Percentiles rank a stretch among this genome's conserved stretches.
Conservation (phyloP, 2,797 vertebrate species). For the Mastacembelus armatus region DNA sequence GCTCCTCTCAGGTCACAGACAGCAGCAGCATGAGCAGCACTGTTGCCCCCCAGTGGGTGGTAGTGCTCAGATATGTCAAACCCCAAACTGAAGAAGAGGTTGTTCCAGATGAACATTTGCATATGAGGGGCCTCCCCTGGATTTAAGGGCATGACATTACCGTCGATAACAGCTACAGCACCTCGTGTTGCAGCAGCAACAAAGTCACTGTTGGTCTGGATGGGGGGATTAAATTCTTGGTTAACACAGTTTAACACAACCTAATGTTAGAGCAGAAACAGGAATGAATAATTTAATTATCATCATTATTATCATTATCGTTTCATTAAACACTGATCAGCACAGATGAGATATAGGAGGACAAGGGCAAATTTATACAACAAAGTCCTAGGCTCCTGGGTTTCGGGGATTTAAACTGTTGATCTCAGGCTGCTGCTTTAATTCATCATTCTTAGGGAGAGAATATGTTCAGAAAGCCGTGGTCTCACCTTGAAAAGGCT, state of each 20-base stretch:
- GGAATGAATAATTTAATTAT: too few species aligned
- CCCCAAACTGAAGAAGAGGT: constrained; percentile 96
- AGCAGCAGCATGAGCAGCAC: constrained; percentile 92
- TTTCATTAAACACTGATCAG: background rate
- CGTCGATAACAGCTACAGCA: constrained; percentile 92
- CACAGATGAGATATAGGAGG: background rate
- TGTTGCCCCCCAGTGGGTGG: constrained; percentile 91
- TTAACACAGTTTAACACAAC: too few species aligned
- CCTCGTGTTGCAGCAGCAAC: constrained; percentile 90
- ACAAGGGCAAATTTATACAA: too few species aligned
- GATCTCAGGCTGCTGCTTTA: background rate
- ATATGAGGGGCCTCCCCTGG: constrained; percentile 92
- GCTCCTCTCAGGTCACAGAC: constrained; percentile 92
- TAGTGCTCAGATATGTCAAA: constrained; percentile 94
- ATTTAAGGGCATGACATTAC: constrained; percentile 95
- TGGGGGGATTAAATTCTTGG: background rate
- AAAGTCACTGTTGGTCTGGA: constrained; percentile 94
- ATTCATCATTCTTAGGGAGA: background rate
- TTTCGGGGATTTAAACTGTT: background rate
- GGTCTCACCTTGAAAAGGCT: constrained; percentile 91
- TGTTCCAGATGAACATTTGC: constrained; percentile 99
- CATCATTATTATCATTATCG: too few species aligned
- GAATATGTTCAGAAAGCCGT: background rate
- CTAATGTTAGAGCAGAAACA: background rate
- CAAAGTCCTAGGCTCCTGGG: background rate